Conservation (phyloP, 2,113 vertebrate genomes). For the Gopherus flavomarginatus region DNA sequence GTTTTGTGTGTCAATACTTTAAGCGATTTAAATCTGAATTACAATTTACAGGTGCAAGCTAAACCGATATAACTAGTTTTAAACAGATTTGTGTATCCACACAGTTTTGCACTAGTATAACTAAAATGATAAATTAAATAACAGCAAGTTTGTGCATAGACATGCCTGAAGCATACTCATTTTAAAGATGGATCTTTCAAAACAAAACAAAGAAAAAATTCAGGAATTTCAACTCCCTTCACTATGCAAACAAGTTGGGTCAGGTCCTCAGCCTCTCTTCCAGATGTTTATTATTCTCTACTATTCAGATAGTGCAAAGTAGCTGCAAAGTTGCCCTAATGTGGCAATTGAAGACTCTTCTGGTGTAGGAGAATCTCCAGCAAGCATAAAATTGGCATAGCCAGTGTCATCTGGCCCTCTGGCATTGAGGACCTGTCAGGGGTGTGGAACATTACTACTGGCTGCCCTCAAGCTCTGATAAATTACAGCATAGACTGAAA, state of each 20-base stretch:
- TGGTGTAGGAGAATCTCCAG: rapidly evolving
- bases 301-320: neutral
- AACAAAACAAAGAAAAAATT: neutral
- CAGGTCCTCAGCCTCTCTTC: neutral
- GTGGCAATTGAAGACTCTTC: neutral
- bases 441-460: neutral
- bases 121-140: slow-evolving; percentile 11
- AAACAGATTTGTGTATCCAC: neutral
- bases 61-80: neutral
- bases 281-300: too few relatives aligned
- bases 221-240: neutral
- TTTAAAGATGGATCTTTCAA: rapidly evolving
- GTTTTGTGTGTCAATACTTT: neutral
- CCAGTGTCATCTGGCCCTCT: rapidly evolving
- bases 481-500: neutral
- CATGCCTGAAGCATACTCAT: neutral
- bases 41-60: neutral
- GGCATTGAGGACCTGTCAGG: neutral
- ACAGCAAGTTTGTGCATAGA: slow-evolving; percentile 28
- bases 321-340: neutral
- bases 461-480: neutral
- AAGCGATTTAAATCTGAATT: neutral
- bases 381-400: neutral
- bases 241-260: neutral
- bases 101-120: neutral